These are phyloP conservation scores for Drosophila sucinea DNA, from an alignment of 1,140 invertebrate species.

Conservation along the genomic window DNA sequence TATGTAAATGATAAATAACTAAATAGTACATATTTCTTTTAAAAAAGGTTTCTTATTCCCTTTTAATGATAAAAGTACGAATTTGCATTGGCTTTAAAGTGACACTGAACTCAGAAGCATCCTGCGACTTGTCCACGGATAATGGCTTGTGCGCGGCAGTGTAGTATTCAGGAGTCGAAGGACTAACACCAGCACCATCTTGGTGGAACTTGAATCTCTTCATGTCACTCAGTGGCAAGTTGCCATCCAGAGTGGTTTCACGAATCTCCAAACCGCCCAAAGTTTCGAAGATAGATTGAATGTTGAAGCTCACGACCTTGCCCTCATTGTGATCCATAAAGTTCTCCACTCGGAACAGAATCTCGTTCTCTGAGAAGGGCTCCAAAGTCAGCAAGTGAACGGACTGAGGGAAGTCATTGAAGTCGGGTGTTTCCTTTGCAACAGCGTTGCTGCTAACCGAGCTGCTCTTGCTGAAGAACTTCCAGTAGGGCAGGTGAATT, in stretches of 20 bases:
- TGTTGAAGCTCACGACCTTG: conserved; percentile 82
- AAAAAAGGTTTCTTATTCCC: background rate
- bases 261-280: conserved; percentile 51
- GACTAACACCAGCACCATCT: conserved; percentile 33
- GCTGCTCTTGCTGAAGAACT: conserved; percentile 76
- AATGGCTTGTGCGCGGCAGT: conserved; percentile 30
- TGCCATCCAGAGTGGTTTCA: conserved; percentile 73
- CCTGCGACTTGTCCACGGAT: conserved; percentile 26
- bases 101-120: conserved; percentile 55
- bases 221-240: conserved; percentile 52
- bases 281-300: conserved; percentile 54
- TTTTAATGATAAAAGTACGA: conserved; percentile 65
- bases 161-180: conserved; percentile 28
- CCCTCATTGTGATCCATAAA: conserved; percentile 91
- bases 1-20: too few relatives aligned
- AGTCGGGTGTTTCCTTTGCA: conserved; percentile 30
- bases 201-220: conserved; percentile 66
- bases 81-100: conserved; percentile 74
- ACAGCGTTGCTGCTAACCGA: conserved; percentile 59
- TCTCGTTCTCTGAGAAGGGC: conserved; percentile 88
- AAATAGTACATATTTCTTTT: too few relatives aligned
- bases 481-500: conserved; percentile 64
- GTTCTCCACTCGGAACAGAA: conserved; percentile 94
- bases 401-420: conserved; percentile 85
- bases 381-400: conserved; percentile 95